phyloP scores from a whole-genome alignment of 2,113 vertebrate genomes.

The Cyanistes caeruleus region DNA sequence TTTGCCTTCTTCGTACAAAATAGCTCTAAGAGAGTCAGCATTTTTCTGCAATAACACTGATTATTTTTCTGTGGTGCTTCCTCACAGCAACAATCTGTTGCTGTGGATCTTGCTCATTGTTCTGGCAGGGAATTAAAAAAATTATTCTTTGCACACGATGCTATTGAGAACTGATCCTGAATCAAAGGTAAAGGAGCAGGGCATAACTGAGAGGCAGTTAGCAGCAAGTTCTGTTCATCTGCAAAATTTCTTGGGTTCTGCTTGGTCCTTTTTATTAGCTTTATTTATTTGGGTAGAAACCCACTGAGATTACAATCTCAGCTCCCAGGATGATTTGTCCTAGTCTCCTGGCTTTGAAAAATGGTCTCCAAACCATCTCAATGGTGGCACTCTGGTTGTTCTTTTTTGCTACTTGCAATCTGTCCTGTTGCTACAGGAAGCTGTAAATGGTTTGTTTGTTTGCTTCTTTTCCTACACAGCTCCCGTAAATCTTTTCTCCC shows the following conservation, averaged over 20 bases:
- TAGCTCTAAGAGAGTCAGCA: not conserved
- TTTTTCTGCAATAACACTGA: not conserved
- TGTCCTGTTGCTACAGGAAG: not conserved
- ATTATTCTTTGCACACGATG: not conserved
- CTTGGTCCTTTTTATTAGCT: not conserved
- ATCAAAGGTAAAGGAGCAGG: not conserved
- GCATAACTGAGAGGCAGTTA: not conserved
- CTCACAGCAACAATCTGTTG: not conserved
- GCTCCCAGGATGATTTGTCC: not conserved
- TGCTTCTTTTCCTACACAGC: not conserved
- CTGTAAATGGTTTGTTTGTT: slow-evolving; percentile 9
- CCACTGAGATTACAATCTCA: not conserved
- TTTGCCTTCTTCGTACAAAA: not conserved
- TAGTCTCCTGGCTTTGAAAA: slow-evolving; percentile 9
- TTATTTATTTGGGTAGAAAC: not conserved
- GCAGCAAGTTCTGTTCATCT: not conserved
- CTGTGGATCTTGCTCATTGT: not conserved
- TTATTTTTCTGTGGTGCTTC: not conserved
- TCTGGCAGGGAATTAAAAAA: not conserved
- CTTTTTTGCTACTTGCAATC: not conserved
- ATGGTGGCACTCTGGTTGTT: not conserved
- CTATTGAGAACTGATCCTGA: not conserved
- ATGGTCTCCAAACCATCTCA: not conserved
- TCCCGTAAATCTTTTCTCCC: slow-evolving; percentile 3
- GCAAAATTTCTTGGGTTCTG: not conserved